Base-by-base conservation (phyloP, 2,113 vertebrate genomes). In the Pycnonotus jocosus region DNA sequence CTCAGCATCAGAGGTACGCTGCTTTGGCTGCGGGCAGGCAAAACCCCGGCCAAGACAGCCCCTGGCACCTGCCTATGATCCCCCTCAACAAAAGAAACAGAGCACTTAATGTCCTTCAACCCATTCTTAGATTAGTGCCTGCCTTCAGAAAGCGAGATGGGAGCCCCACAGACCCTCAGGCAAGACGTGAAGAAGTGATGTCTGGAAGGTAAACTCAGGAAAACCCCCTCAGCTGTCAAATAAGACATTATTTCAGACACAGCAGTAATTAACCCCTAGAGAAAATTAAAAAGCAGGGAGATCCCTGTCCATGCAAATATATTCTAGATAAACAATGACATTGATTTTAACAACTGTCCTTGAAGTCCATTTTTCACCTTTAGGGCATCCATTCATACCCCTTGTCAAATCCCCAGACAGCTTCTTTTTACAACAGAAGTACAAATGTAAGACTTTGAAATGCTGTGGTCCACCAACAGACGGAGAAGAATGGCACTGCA, bases 1-100 rank as follows among this genome's bases (percentile, higher is more conserved):
- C 5, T 8, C 1, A 6, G 82, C 76, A 57, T 37, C 60, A 38
- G 48, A 38, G 86, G 45, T 24, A 7, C 0, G 8, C 56, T 30
- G 65, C 81, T 87, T 72, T 0, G 0, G 19, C n/a, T 17, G 40
- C 0, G 1, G 38, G 15, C 61, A 62, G 37, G 51, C 8, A 15
- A 81, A 88, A 65, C 31, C 42, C 48, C 4, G 0, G 38, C 11
- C 12, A 19, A 45, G 33, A 66, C 9, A 42, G 47, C 21, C 76
- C 77, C 19, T 42, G 64, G 56, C 45, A 81, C 0, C 0, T 16
- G 53, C 38, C 70, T 21, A 15, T 15, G 48, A 89, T 60, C 73
- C 28, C 40, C 53, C 40, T 21, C n/a, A 44, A 12, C 33, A 47
- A 62, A 77, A 78, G 51, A 40, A 78, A 78, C 30, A 57, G 23